Evolutionary conservation across 2,797 vertebrate genomes (phyloP).

Genomic region (Lacerta viridis): DNA sequence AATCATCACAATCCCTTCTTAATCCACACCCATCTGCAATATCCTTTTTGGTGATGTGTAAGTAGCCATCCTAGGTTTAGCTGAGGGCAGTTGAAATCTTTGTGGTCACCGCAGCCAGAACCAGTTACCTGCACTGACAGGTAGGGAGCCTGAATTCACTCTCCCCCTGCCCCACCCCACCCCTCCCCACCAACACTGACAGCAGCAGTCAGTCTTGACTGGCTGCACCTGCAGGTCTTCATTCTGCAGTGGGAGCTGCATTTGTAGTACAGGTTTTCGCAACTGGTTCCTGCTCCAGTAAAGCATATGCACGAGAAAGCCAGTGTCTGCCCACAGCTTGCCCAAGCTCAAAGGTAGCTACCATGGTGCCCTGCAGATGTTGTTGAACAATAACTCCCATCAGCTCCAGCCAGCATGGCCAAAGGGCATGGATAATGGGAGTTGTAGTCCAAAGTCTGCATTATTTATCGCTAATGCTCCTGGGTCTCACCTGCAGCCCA

Average conservation of each 20-base stretch:
- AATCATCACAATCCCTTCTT: no score
- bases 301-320: no score
- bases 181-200: background rate
- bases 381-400: background rate
- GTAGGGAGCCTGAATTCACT: background rate
- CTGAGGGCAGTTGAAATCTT: background rate
- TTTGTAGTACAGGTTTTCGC: background rate
- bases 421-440: no score
- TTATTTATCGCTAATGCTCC: no score
- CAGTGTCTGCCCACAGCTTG: background rate
- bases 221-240: background rate
- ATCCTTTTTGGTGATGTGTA: no score
- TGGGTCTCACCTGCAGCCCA: no score
- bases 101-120: background rate
- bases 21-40: no score
- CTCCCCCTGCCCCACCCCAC: no score
- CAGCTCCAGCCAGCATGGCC: no score
- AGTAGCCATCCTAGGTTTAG: background rate
- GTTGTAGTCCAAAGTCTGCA: no score
- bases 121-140: background rate
- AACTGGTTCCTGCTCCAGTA: background rate
- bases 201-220: background rate
- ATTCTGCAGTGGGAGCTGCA: background rate
- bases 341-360: background rate
- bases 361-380: no score